phyloP scores from a whole-genome alignment of 2,113 vertebrate species.

The Thalassoma bifasciatum region DNA sequence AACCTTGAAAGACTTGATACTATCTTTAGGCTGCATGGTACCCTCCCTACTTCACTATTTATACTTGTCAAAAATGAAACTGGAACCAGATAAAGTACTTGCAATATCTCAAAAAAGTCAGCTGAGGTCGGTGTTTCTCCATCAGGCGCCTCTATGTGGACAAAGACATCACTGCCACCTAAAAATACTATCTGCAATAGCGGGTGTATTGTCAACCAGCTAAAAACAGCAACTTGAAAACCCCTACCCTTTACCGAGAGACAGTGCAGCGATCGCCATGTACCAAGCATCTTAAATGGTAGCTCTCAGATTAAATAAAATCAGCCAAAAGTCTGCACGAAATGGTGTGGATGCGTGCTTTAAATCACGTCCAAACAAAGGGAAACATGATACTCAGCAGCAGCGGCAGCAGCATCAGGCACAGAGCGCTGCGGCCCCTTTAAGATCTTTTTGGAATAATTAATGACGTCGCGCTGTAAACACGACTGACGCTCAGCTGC shows the following conservation, averaged over 20 bases:
- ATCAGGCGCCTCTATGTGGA: neutral
- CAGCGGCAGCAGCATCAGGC: neutral
- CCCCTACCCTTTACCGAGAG: neutral
- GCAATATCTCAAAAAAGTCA: slow-evolving; percentile 35
- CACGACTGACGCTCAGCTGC: slow-evolving; percentile 80
- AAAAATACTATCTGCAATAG: slow-evolving; percentile 17
- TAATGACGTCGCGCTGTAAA: slow-evolving; percentile 84
- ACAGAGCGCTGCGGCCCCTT: slow-evolving; percentile 60
- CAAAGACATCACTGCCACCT: neutral
- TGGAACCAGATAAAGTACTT: neutral
- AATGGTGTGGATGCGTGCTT: neutral
- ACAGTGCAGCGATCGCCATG: no score
- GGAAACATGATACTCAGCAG: neutral
- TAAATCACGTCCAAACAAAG: slow-evolving; percentile 33
- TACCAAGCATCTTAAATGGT: neutral
- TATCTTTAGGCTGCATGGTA: neutral
- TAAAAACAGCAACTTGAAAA: neutral
- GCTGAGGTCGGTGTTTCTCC: slow-evolving; percentile 69
- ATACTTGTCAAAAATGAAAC: neutral
- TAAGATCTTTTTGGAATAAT: slow-evolving; percentile 74
- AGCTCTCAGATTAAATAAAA: neutral
- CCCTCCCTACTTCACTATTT: neutral
- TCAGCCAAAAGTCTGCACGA: neutral
- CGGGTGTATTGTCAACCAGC: slow-evolving; percentile 4
- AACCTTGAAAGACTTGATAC: no score